Conservation (phyloP, 1,140 invertebrate genomes). For the Gryon sp. region DNA sequence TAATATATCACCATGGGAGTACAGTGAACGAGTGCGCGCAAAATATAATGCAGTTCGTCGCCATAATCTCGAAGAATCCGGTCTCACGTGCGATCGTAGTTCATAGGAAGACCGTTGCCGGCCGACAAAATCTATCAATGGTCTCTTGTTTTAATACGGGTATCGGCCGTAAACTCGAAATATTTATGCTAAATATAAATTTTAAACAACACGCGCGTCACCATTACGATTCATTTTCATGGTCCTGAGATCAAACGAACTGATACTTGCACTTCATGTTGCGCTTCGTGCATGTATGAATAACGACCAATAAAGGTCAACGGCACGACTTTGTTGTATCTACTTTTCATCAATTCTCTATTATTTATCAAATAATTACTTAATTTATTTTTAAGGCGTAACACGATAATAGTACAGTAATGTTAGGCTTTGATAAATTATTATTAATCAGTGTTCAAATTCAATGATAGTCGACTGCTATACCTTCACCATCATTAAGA, state of each 20-base stretch:
- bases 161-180: constrained; percentile 69
- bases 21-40: background rate
- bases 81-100: constrained; percentile 40
- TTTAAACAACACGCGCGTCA: constrained; percentile 69
- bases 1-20: constrained; percentile 16
- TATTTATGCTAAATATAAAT: constrained; percentile 71
- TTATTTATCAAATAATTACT: too few relatives aligned
- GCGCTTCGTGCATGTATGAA: constrained; percentile 30
- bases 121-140: constrained; percentile 54
- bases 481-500: too few relatives aligned
- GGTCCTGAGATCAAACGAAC: constrained; percentile 47
- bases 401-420: too few relatives aligned
- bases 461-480: too few relatives aligned
- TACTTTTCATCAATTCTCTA: too few relatives aligned
- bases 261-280: constrained; percentile 49
- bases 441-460: too few relatives aligned
- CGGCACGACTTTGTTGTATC: background rate
- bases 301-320: constrained; percentile 16
- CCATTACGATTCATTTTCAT: constrained; percentile 69
- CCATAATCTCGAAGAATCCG: constrained; percentile 13
- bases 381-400: too few relatives aligned
- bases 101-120: constrained; percentile 40
- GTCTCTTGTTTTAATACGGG: constrained; percentile 58
- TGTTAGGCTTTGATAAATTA: too few relatives aligned
- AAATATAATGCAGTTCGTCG: constrained; percentile 29